phyloP scores from a whole-genome alignment of 2,113 vertebrate species.

The Alces alces region DNA sequence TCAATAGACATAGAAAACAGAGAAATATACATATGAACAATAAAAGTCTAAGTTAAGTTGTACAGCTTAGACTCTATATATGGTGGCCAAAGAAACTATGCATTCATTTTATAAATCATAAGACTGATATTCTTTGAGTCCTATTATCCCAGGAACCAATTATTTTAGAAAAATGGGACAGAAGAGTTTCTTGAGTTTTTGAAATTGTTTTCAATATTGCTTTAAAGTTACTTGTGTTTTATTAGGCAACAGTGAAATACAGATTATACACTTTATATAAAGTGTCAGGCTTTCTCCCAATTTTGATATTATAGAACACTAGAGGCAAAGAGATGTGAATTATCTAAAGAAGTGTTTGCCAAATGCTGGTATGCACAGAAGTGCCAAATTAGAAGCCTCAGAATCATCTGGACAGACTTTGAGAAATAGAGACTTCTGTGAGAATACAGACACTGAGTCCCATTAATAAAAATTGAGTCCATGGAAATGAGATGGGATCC shows the following conservation, averaged over 20 bases:
- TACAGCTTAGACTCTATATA: not conserved
- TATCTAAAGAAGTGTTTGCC: not conserved
- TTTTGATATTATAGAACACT: not conserved
- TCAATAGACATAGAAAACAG: not conserved
- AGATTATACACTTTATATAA: not conserved
- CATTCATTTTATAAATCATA: not conserved
- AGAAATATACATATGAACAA: not conserved
- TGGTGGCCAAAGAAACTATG: not conserved
- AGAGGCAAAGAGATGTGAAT: not conserved
- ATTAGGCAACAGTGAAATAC: not conserved
- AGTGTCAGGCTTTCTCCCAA: not conserved
- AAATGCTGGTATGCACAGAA: not conserved
- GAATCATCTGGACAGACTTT: not conserved
- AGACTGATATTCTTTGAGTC: not conserved
- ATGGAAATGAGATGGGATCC: not conserved
- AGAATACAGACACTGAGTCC: not conserved
- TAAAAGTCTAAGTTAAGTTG: not conserved
- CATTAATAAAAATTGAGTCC: not conserved
- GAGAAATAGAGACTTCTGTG: not conserved
- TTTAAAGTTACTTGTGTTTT: not conserved
- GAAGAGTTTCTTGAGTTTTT: not conserved
- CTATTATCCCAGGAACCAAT: not conserved
- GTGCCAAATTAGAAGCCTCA: not conserved
- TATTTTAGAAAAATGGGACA: not conserved
- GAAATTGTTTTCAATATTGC: not conserved